phyloP scores from a whole-genome alignment of 2,888 invertebrate genomes.

The Leptopterna dolabrata region DNA sequence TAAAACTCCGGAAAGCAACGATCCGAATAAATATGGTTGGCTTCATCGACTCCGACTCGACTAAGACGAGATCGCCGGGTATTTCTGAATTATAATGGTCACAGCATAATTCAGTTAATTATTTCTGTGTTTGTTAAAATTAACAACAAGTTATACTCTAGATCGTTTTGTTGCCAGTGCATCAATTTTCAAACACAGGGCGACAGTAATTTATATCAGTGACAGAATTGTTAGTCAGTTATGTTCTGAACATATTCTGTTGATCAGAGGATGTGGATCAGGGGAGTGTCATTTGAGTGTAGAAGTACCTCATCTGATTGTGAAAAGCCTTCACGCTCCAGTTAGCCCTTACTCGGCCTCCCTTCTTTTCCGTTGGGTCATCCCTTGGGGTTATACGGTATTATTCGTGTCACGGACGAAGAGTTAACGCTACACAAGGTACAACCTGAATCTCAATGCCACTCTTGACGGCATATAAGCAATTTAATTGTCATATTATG shows the following conservation, averaged over 20 bases:
- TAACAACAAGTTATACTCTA: too few relatives aligned
- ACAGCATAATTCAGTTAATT: too few relatives aligned
- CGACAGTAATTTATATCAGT: too few relatives aligned
- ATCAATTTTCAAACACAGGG: too few relatives aligned
- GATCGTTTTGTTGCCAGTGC: too few relatives aligned
- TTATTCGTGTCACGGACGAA: constrained; percentile 18
- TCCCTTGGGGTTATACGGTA: background rate
- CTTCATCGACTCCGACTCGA: background rate
- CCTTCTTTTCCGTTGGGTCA: background rate
- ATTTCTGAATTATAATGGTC: too few relatives aligned
- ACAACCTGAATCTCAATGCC: background rate
- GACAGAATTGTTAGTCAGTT: too few relatives aligned
- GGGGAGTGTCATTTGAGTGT: too few relatives aligned
- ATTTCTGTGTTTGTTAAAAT: too few relatives aligned
- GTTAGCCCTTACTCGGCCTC: background rate
- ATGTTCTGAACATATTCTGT: too few relatives aligned
- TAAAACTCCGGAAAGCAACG: constrained; percentile 6
- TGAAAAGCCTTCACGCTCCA: background rate
- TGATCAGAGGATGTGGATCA: too few relatives aligned
- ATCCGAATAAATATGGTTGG: background rate
- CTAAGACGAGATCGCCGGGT: background rate
- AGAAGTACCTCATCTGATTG: background rate
- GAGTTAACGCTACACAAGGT: constrained; percentile 13
- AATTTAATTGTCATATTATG: constrained; percentile 14
- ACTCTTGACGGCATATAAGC: background rate